Conservation (phyloP, 2,888 invertebrate genomes). For the Scrobipalpa atriplicella region DNA sequence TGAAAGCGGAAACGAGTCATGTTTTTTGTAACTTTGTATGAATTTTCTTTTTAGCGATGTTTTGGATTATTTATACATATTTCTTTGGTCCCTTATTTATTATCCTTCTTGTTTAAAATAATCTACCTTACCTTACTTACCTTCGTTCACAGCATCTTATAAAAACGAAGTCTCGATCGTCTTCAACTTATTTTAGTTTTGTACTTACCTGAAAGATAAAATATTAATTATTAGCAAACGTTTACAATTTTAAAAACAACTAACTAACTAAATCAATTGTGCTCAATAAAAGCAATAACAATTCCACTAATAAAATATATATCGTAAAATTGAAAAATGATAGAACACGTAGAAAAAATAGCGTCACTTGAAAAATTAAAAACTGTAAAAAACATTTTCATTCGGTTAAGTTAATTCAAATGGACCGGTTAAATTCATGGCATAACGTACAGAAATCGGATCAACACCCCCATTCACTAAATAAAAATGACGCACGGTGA, state of each 20-base stretch:
- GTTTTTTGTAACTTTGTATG: too few species aligned
- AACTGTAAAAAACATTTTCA: neutral
- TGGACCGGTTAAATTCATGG: slow-evolving; percentile 7
- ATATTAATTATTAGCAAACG: neutral
- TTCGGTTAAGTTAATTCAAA: slow-evolving; percentile 15
- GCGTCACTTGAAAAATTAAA: neutral
- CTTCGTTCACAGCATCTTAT: neutral
- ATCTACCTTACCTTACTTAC: neutral
- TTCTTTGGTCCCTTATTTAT: too few species aligned
- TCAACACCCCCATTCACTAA: slow-evolving; percentile 29
- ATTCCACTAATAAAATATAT: neutral
- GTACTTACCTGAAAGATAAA: slow-evolving; percentile 18
- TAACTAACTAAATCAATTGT: neutral
- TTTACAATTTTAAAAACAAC: neutral
- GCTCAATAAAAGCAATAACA: too few species aligned
- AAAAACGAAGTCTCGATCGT: too few species aligned
- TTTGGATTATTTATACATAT: too few species aligned
- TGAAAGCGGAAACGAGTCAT: too few species aligned
- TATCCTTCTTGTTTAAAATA: too few species aligned
- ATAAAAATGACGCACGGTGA: slow-evolving; percentile 30
- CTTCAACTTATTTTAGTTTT: neutral
- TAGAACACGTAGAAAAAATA: neutral
- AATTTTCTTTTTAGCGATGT: too few species aligned
- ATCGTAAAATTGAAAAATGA: neutral
- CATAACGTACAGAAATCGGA: slow-evolving; percentile 25